Evolutionary conservation across 1,140 invertebrate genomes (phyloP).

Genomic region (Leptonema lineaticorne): DNA sequence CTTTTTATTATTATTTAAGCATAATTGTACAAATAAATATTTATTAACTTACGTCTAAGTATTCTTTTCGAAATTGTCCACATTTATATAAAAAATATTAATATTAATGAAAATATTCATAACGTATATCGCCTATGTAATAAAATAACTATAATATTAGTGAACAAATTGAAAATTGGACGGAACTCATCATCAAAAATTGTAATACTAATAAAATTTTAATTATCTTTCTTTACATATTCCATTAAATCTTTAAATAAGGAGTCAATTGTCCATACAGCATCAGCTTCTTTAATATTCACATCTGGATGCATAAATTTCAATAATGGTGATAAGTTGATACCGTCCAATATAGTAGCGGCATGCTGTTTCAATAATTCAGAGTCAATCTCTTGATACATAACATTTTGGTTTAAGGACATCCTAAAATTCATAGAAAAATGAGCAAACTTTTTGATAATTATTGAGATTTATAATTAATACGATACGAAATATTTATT

Average conservation of each 20-base stretch:
- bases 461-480: too few relatives aligned
- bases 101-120: too few relatives aligned
- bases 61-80: too few relatives aligned
- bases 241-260: conserved; percentile 37
- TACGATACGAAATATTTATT: too few relatives aligned
- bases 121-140: background rate
- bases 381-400: conserved; percentile 40
- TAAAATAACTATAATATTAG: conserved; percentile 2
- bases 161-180: too few relatives aligned
- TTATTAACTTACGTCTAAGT: too few relatives aligned
- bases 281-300: conserved; percentile 34
- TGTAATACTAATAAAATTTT: too few relatives aligned
- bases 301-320: conserved; percentile 39
- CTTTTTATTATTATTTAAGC: too few relatives aligned
- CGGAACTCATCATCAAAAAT: too few relatives aligned
- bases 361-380: conserved; percentile 38
- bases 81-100: too few relatives aligned
- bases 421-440: conserved; percentile 26
- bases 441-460: too few relatives aligned
- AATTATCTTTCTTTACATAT: conserved; percentile 36
- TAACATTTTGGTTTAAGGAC: conserved; percentile 23
- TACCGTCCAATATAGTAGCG: conserved; percentile 29
- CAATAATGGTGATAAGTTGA: conserved; percentile 33
- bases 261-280: conserved; percentile 35
- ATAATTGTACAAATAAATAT: too few relatives aligned